Evolutionary conservation across 2,797 vertebrate genomes (phyloP).

Genomic region (Clarias laeviceps): DNA sequence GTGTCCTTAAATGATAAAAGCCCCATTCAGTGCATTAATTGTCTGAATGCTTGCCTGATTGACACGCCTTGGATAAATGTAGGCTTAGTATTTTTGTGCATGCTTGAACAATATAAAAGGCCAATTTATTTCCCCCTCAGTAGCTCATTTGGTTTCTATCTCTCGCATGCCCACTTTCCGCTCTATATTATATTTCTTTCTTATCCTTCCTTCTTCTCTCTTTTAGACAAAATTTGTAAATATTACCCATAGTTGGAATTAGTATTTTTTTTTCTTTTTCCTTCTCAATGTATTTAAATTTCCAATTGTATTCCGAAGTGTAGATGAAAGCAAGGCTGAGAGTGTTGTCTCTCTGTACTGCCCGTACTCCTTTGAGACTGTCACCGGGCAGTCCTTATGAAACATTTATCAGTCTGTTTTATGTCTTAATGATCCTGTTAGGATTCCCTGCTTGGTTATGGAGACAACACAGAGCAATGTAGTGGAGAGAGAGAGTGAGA

Average conservation of each 20-base stretch:
- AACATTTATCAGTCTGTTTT: conserved; percentile 81
- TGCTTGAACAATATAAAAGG: conserved; percentile 80
- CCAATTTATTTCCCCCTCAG: conserved; percentile 77
- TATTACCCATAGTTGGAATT: conserved; percentile 80
- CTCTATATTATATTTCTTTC: conserved; percentile 52
- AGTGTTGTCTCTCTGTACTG: conserved; percentile 64
- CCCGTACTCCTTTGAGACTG: conserved; percentile 74
- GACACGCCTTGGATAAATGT: conserved; percentile 81
- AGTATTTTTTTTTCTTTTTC: conserved; percentile 61
- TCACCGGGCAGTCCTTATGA: conserved; percentile 78
- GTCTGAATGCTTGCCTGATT: conserved; percentile 79
- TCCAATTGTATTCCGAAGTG: conserved; percentile 75
- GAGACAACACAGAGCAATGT: conserved; percentile 62
- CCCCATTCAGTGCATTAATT: conserved; percentile 80
- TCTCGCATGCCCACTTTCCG: conserved; percentile 62
- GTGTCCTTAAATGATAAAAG: conserved; percentile 82
- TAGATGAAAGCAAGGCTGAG: conserved; percentile 68
- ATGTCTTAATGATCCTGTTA: conserved; percentile 82
- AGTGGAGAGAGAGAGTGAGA: conserved; percentile 41
- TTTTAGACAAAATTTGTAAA: conserved; percentile 80
- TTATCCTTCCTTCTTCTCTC: conserved; percentile 53
- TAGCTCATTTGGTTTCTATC: conserved; percentile 75
- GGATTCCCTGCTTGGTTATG: conserved; percentile 77
- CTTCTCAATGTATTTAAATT: conserved; percentile 72
- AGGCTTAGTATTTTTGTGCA: conserved; percentile 84